Conservation (phyloP, 2,888 invertebrate species). For the Odontocolon sp. region DNA sequence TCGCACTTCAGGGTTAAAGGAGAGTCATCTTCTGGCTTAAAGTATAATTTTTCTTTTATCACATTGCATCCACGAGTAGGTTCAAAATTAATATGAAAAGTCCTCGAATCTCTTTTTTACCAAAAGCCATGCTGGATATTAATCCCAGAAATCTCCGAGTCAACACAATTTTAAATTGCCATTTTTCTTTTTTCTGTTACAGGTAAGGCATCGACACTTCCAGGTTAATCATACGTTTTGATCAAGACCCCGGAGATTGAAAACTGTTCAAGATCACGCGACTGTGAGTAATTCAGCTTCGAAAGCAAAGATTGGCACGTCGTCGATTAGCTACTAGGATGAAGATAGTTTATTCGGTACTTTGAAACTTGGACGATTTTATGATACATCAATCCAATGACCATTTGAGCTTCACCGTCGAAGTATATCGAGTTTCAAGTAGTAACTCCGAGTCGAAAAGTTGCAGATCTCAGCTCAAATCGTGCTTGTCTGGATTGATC, state of each 20-base stretch:
- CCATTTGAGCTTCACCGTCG: no score
- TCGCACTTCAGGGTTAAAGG: no score
- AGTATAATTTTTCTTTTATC: no score
- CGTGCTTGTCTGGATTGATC: conserved; percentile 30
- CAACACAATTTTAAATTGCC: background rate
- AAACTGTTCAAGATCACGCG: background rate
- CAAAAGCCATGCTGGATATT: background rate
- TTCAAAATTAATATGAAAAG: no score
- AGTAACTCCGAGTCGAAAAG: no score
- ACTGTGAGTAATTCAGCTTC: background rate
- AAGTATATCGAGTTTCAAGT: no score
- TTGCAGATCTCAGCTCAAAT: background rate
- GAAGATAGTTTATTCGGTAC: background rate
- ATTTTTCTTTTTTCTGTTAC: conserved; percentile 40
- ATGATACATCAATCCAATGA: no score
- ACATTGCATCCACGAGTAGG: no score
- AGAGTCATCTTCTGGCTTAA: no score
- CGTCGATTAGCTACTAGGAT: background rate
- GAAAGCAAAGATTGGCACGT: background rate
- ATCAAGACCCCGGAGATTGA: background rate
- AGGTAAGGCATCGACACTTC: conserved; percentile 30
- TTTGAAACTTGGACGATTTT: background rate
- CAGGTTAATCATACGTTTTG: background rate
- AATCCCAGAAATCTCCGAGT: background rate
- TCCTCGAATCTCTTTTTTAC: no score